Base-by-base conservation (phyloP, 2,888 invertebrate genomes). In the Teinopalpus imperialis region DNA sequence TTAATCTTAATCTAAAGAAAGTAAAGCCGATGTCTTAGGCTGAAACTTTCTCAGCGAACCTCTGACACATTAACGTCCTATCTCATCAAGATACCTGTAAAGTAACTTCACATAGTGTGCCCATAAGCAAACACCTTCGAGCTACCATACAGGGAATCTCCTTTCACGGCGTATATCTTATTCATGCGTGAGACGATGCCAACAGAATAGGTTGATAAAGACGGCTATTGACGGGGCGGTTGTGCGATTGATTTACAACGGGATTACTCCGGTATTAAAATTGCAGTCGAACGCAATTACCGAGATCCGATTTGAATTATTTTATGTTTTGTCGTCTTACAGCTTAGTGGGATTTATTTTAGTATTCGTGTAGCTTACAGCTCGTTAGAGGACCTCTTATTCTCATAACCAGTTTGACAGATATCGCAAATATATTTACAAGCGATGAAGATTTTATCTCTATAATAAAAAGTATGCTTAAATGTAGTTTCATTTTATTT, bases 121-220 rank as follows among this genome's bases (percentile, higher is more conserved):
- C 46, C 42, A 44, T 48, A 35, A 46, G 57, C 60, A 58, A 56
- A 62, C 67, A 68, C 54, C 69, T 61, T 36, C 14, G 49, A 59
- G 58, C 55, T 50, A 30, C 51, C 52, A 51, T 55, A 52, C 49
- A 49, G 48, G 56, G 56, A 44, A 65, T 63, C 58, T 57, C 61
- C 69, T 73, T 74, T 74, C 74, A 74, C 52, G 52, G 41, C 26
- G 45, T 57, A 60, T 73, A 59, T 59, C 54, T 71, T 73, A 74
- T 74, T 74, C 74, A 74, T 70, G 60, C 52, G 54, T 52, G 56
- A 58, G 62, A 55, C 57, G 64, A 57, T 65, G 60, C 59, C 53
- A 57, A 56, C 58, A 55, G 63, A 65, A 74, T 66, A 64, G 62
- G 48, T 49, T 46, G 48, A 21, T 53, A 53, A 56, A 26, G 58